phyloP scores from a whole-genome alignment of 2,797 vertebrate species.

The Triplophysa yarkandensis region DNA sequence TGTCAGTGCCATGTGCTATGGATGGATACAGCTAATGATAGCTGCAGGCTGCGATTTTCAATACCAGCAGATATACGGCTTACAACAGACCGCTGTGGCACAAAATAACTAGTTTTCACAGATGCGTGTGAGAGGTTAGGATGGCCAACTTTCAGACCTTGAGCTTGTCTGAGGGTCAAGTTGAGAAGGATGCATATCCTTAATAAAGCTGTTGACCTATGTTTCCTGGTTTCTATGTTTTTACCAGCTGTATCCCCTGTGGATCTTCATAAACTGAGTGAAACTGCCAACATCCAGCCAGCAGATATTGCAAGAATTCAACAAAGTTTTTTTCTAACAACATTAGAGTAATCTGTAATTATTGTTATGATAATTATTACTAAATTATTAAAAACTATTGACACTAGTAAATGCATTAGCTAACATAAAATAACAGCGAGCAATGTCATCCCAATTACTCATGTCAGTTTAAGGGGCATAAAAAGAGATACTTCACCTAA shows the following conservation, averaged over 20 bases:
- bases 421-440: too few species aligned
- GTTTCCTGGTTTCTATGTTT: slow-evolving; percentile 47
- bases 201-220: slow-evolving; percentile 5
- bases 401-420: too few species aligned
- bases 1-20: slow-evolving; percentile 15
- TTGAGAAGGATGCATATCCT: slow-evolving; percentile 49
- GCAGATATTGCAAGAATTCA: neutral
- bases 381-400: too few species aligned
- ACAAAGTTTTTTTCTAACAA: neutral
- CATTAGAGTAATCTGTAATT: too few species aligned
- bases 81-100: slow-evolving; percentile 1
- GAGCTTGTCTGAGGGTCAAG: slow-evolving; percentile 32
- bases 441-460: too few species aligned
- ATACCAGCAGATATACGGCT: neutral
- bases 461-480: too few species aligned
- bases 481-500: too few species aligned
- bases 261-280: neutral
- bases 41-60: slow-evolving; percentile 26
- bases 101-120: slow-evolving; percentile 1
- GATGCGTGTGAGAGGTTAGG: neutral
- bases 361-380: too few species aligned
- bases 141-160: neutral
- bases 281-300: neutral
- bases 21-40: slow-evolving; percentile 27
- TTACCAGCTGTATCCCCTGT: neutral